Evolutionary conservation across 2,888 invertebrate genomes (phyloP), one percentile per base, ranked within the genome.

Genomic region (Ophonus ardosiacus): DNA sequence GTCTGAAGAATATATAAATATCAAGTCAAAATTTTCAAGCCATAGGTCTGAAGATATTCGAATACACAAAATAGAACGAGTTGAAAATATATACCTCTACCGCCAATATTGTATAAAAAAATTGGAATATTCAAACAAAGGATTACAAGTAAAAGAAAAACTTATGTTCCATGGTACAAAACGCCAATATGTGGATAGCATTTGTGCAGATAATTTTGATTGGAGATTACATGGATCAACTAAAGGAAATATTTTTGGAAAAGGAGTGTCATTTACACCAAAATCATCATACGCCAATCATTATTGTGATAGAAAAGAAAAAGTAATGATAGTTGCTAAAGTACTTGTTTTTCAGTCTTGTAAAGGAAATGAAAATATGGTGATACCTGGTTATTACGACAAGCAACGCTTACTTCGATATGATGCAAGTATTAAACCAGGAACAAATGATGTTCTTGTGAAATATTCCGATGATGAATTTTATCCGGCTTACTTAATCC

Each of bases 391-490:
- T 7, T 68, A 31, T 68, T 68, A 40, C 7, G 15, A 68, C n/a
- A n/a, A 38, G 31, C 13, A 15, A 4, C 24, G 38, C n/a, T 38
- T 68, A 68, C 63, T 78, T 6, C 86, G 87, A 18, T 89, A 84
- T 85, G 90, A 90, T 85, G 88, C 90, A 6, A 87, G 87, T 24
- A 86, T 86, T 21, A 90, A 89, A 84, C 85, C 31, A 63, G 38
- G 68, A 13, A 85, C 88, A 79, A 88, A 88, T 4, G 83, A 87
- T 57, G 89, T 90, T 21, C 31, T 87, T 56, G 90, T 90, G 5
- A 90, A 90, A 85, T 90, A 88, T 85, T 86, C 87, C 21, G 89
- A 90, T 85, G 88, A 89, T 86, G 89, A 89, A 78, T 89, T 88
- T 87, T 89, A 88, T 87, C 90, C 89, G 0, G 86, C 85, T 15